These are phyloP conservation scores for Oceanodroma leucorhoa DNA, from an alignment of 2,797 vertebrate genomes.

Conservation along the genomic window DNA sequence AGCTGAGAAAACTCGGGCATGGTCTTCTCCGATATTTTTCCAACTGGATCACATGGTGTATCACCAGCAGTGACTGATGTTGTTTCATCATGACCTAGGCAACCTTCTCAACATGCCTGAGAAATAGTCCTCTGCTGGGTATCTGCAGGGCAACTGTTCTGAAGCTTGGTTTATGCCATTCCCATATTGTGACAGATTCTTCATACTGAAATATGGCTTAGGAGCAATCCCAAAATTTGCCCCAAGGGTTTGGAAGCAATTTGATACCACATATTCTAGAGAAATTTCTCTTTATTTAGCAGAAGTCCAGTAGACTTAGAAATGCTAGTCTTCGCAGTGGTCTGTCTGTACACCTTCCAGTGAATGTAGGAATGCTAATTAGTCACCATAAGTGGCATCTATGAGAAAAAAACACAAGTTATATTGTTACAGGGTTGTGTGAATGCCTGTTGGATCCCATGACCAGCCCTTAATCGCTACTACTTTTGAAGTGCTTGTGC, in stretches of 20 bases:
- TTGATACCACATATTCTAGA: background rate
- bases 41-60: background rate
- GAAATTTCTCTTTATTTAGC: background rate
- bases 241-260: background rate
- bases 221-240: background rate
- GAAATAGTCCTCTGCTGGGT: background rate
- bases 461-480: accelerated
- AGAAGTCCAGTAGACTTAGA: background rate
- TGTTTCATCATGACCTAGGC: background rate
- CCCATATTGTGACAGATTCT: background rate
- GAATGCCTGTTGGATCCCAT: background rate
- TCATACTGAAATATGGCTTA: background rate
- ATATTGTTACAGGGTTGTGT: background rate
- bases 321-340: background rate
- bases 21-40: background rate
- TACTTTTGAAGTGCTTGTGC: background rate
- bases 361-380: background rate
- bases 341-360: background rate
- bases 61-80: background rate
- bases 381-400: background rate
- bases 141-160: background rate
- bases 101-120: background rate
- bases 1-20: background rate
- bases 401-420: background rate
- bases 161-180: background rate